Evolutionary conservation across 53 echinoderm and acorn worm genomes (phyloP).

Genomic region (Luidia sarsii): DNA sequence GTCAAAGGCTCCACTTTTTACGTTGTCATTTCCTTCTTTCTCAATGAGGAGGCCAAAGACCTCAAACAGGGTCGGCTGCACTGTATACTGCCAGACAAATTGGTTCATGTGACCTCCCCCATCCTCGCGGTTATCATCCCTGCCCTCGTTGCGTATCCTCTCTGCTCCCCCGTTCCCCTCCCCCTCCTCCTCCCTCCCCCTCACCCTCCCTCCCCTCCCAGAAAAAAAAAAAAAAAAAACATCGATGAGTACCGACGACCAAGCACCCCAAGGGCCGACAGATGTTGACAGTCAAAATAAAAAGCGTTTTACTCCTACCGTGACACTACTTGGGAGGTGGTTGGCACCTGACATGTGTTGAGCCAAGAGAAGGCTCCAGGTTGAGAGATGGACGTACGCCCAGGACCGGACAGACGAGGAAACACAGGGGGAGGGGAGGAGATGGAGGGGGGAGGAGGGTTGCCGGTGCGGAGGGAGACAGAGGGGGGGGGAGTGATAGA

Average conservation of each 20-base stretch:
- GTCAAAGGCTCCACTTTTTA: no score
- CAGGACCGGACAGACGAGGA: background rate
- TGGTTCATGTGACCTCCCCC: constrained; percentile 51
- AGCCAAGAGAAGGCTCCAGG: constrained; percentile 14
- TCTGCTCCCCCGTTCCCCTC: no score
- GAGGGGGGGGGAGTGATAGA: background rate
- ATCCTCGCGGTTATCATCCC: background rate
- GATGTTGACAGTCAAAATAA: constrained; percentile 62
- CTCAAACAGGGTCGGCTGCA: constrained; percentile 32
- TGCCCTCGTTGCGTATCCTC: no score
- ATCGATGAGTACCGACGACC: constrained; percentile 38
- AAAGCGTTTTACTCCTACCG: constrained; percentile 54
- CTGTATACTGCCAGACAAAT: constrained; percentile 50
- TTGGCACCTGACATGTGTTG: constrained; percentile 54
- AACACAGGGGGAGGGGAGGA: background rate
- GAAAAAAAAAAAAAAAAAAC: background rate
- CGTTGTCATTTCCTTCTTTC: background rate
- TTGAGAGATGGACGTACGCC: background rate
- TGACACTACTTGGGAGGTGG: constrained; percentile 53
- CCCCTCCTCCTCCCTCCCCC: background rate
- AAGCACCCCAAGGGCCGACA: constrained; percentile 53
- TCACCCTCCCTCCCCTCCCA: background rate
- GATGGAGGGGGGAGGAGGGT: background rate
- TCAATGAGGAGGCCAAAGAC: constrained; percentile 39
- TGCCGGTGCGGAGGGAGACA: background rate